phyloP scores from a whole-genome alignment of 2,888 invertebrate species.

The Ochropleura plecta region DNA sequence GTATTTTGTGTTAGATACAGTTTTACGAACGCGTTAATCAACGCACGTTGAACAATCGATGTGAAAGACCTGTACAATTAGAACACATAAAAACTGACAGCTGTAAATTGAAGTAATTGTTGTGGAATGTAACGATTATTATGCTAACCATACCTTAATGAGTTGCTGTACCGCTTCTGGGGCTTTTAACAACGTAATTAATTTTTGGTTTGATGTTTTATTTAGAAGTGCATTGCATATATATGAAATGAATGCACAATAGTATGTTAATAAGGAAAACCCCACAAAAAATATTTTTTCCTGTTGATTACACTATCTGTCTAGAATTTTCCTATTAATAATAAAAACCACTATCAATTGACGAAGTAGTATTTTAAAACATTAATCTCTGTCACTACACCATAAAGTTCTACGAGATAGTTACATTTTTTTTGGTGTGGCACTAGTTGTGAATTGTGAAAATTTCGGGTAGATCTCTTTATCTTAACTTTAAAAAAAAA shows the following conservation, averaged over 20 bases:
- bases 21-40: neutral
- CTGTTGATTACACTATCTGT: too few species aligned
- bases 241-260: too few species aligned
- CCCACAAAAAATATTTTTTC: too few species aligned
- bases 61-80: constrained; percentile 32
- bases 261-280: too few species aligned
- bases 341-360: neutral
- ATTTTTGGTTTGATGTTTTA: constrained; percentile 5
- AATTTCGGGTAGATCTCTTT: too few species aligned
- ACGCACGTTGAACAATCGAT: constrained; percentile 15
- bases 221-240: neutral
- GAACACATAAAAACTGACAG: constrained; percentile 20
- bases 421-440: too few species aligned
- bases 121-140: constrained; percentile 20
- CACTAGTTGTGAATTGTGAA: too few species aligned
- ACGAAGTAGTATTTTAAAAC: too few species aligned
- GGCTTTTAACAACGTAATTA: constrained; percentile 19
- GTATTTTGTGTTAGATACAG: neutral
- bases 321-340: neutral
- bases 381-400: too few species aligned
- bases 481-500: too few species aligned
- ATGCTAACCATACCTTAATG: constrained; percentile 38
- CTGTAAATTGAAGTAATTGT: constrained; percentile 40
- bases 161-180: neutral
- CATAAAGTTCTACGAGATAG: too few species aligned